Evolutionary conservation across 2,113 vertebrate species (phyloP).

Genomic region (Apteryx owenii): DNA sequence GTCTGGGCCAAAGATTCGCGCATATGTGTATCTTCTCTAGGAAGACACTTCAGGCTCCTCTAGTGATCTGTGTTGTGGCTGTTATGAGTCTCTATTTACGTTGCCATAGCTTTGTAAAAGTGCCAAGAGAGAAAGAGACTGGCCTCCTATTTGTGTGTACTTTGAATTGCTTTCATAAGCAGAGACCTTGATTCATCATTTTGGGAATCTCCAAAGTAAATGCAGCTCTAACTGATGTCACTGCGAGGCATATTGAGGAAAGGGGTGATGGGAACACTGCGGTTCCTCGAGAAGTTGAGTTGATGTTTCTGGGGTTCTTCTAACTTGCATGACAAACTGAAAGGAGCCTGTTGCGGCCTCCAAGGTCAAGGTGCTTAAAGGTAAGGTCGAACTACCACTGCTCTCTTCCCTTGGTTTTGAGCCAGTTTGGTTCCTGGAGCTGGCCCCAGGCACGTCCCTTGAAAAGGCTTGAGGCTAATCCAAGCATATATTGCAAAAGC

Average conservation of each 20-base stretch:
- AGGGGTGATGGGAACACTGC: rapidly evolving
- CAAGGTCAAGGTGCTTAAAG: background rate
- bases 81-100: background rate
- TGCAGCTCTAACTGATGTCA: background rate
- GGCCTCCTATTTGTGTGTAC: background rate
- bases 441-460: background rate
- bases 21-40: background rate
- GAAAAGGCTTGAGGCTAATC: background rate
- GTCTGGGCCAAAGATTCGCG: background rate
- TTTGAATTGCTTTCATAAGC: background rate
- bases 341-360: background rate
- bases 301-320: background rate
- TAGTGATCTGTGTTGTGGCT: background rate
- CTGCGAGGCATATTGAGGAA: background rate
- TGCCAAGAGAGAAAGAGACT: background rate
- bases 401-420: background rate
- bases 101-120: background rate
- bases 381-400: background rate
- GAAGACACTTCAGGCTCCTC: background rate
- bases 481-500: rapidly evolving
- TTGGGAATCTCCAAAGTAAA: background rate
- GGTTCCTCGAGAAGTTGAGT: rapidly evolving
- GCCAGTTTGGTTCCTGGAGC: rapidly evolving
- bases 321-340: background rate
- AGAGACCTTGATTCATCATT: background rate